These are phyloP conservation scores for Leptothorax acervorum DNA, from an alignment of 2,888 invertebrate genomes.

Conservation along the genomic window DNA sequence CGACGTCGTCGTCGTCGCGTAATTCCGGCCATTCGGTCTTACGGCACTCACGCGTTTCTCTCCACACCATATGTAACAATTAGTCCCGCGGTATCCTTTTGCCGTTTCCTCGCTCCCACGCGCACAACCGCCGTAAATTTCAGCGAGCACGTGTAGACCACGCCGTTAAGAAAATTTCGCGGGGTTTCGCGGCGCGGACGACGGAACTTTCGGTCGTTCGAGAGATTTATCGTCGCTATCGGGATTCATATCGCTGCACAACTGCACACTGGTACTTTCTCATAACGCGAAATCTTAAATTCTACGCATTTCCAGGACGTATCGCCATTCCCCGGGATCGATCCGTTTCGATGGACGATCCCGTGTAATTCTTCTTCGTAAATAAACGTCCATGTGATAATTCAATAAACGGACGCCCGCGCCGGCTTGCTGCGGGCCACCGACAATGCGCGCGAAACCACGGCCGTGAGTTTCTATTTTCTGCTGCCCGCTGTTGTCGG, in stretches of 20 bases:
- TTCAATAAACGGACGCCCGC: slow-evolving; percentile 36
- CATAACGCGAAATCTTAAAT: neutral
- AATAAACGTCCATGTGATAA: slow-evolving; percentile 36
- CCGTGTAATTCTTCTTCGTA: neutral
- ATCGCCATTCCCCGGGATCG: neutral
- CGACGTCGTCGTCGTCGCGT: neutral
- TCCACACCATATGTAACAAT: slow-evolving; percentile 26
- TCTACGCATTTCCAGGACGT: neutral
- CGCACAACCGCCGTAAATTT: slow-evolving; percentile 7
- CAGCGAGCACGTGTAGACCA: neutral
- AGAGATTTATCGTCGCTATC: slow-evolving; percentile 28
- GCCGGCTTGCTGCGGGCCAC: neutral
- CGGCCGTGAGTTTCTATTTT: slow-evolving; percentile 39
- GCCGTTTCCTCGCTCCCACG: neutral
- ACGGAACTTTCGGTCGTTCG: slow-evolving; percentile 14
- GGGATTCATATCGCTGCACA: neutral
- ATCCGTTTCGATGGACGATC: slow-evolving; percentile 1
- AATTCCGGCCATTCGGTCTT: neutral
- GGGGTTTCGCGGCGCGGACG: neutral
- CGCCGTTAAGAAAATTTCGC: slow-evolving; percentile 18
- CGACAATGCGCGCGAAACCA: slow-evolving; percentile 25
- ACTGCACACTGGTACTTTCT: neutral
- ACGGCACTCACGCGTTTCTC: slow-evolving; percentile 6
- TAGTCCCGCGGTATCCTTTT: neutral
- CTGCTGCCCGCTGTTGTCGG: slow-evolving; percentile 7